Conservation (phyloP, 1,140 invertebrate species). For the Octopus bimaculoides region DNA sequence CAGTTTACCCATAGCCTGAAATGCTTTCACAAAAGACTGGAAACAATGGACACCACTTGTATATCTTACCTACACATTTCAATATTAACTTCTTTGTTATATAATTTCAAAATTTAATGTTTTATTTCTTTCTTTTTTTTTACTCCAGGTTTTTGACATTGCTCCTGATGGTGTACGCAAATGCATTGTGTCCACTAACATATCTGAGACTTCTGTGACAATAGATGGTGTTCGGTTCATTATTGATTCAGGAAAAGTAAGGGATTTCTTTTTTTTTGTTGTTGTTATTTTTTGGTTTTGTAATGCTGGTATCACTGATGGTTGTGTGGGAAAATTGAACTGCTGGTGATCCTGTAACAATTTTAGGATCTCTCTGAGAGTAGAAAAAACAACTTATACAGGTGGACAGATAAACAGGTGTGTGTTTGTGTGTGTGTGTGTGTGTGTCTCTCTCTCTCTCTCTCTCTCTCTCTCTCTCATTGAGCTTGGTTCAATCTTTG, state of each 20-base stretch:
- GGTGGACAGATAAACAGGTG: too few species aligned
- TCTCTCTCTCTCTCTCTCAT: too few species aligned
- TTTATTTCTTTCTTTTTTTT: slow-evolving; percentile 10
- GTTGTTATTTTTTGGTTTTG: neutral
- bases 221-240: slow-evolving; percentile 99
- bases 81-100: too few species aligned
- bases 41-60: too few species aligned
- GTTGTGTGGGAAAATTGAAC: neutral
- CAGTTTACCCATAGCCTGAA: too few species aligned
- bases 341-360: neutral
- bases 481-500: too few species aligned
- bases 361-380: too few species aligned
- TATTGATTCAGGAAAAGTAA: slow-evolving; percentile 76
- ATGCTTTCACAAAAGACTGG: too few species aligned
- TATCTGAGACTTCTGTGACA: slow-evolving; percentile 98
- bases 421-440: too few species aligned
- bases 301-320: neutral
- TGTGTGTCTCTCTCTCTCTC: too few species aligned
- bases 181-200: slow-evolving; percentile 98
- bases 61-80: too few species aligned
- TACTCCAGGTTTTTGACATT: slow-evolving; percentile 84
- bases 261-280: slow-evolving; percentile 8
- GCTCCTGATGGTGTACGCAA: slow-evolving; percentile 93
- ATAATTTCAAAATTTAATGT: neutral
- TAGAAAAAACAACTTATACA: too few species aligned